Conservation (phyloP, 2,888 invertebrate species). For the Pelosia muscerda region DNA sequence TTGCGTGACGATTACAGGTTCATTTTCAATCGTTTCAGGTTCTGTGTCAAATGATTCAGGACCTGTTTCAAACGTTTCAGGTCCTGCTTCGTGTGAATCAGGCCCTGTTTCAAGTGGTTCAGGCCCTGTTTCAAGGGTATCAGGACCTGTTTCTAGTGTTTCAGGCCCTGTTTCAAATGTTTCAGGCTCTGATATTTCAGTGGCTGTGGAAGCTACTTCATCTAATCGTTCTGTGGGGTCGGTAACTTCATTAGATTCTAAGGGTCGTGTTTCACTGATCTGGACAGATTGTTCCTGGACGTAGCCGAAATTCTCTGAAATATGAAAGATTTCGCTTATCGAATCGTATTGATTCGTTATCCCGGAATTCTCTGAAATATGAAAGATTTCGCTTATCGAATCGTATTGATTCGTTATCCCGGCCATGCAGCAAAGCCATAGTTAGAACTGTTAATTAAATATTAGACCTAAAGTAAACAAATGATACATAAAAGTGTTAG, state of each 20-base stretch:
- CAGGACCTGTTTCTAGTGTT: not conserved
- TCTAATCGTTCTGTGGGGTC: conserved; percentile 47
- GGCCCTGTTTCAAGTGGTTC: conserved; percentile 7
- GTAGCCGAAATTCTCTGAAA: conserved; percentile 69
- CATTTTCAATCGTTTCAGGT: conserved; percentile 2
- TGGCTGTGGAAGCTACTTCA: not conserved
- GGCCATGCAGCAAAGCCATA: conserved; percentile 52
- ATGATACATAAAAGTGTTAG: not conserved
- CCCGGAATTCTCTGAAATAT: conserved; percentile 70
- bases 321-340: conserved; percentile 69
- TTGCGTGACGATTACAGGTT: conserved; percentile 13
- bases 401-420: conserved; percentile 59
- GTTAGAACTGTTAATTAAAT: not conserved
- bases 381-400: conserved; percentile 72
- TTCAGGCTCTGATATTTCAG: not conserved
- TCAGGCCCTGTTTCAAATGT: not conserved
- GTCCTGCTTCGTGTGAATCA: not conserved
- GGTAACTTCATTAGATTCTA: conserved; percentile 54
- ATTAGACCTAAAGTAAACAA: not conserved
- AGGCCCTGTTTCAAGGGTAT: not conserved
- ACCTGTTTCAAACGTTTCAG: not conserved
- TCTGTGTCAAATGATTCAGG: not conserved
- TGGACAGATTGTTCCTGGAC: conserved; percentile 51
- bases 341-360: conserved; percentile 68
- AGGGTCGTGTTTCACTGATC: conserved; percentile 55